Base-by-base conservation (phyloP, 2,888 invertebrate genomes). In the Plusia festucae region DNA sequence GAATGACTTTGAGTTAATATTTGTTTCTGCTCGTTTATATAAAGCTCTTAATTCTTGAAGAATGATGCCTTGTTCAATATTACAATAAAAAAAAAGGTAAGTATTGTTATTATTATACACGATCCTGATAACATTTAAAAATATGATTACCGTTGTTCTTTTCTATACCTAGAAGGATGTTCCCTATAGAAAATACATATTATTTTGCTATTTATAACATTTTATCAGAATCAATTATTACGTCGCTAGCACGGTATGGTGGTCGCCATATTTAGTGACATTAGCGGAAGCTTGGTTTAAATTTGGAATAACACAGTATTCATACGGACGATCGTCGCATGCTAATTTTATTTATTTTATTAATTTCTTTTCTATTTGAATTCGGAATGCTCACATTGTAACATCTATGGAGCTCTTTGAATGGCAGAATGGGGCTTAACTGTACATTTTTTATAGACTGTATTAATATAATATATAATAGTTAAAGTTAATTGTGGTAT, bases 281-380 rank as follows among this genome's bases (percentile, higher is more conserved):
- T 66, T 80, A 74, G 72, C 89, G 90, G 91, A 90, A 88, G 89
- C 83, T 70, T 58, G 75, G 82, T 88, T 84, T 88, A 88, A 89
- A 86, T 91, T 90, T 88, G 90, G 89, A 88, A 87, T 86, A 86
- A 82, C 87, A 85, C 86, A 82, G 82, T 79, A 82, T 82, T 83
- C 81, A 82, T 69, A 79, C 80, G 82, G 78, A 85, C 87, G 84
- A 83, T 82, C 69, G 73, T 76, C 77, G 89, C 89, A 90, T 90
- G 88, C 83, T 88, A 89, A 90, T 34, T 15, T 30, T 49, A 53
- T 87, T n/a, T 70, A 69, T 53, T 77, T 71, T 76, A 76, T n/a
- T n/a, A n/a, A n/a, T n/a, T n/a, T n/a, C 70, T 79, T 81, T 80
- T 82, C 78, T 53, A 76, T 82, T 81, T 68, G 72, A 79, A 82